Conservation (phyloP, 2,113 vertebrate genomes). For the Oreochromis tanganicae region DNA sequence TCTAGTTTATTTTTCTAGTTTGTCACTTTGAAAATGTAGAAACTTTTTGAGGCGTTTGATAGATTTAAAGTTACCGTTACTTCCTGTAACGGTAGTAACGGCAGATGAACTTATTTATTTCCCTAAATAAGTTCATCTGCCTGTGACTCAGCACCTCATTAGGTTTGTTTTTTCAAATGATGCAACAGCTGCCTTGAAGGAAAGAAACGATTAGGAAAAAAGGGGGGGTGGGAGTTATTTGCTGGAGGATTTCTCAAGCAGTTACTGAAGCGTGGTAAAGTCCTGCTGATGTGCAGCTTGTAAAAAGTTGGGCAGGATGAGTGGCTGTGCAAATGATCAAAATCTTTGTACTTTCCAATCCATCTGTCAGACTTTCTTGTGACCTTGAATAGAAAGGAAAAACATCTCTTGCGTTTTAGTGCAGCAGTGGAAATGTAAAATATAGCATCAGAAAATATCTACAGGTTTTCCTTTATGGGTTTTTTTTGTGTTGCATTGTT, state of each 20-base stretch:
- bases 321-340: not conserved
- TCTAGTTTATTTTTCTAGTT: not conserved
- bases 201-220: not conserved
- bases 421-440: not conserved
- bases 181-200: not conserved
- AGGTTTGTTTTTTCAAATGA: not conserved
- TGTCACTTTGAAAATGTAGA: not conserved
- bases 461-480: not conserved
- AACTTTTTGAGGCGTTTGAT: not conserved
- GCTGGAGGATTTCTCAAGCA: not conserved
- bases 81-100: too few species aligned
- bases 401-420: not conserved
- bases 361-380: not conserved
- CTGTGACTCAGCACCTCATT: not conserved
- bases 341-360: not conserved
- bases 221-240: not conserved
- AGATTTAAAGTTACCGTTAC: not conserved
- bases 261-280: not conserved
- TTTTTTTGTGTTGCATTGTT: not conserved
- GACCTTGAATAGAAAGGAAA: not conserved
- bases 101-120: too few species aligned
- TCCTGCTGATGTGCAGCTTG: not conserved
- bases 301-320: not conserved
- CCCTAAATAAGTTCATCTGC: not conserved
- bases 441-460: not conserved